Base-by-base conservation (phyloP, 2,113 vertebrate species). In the Pituophis catenifer region DNA sequence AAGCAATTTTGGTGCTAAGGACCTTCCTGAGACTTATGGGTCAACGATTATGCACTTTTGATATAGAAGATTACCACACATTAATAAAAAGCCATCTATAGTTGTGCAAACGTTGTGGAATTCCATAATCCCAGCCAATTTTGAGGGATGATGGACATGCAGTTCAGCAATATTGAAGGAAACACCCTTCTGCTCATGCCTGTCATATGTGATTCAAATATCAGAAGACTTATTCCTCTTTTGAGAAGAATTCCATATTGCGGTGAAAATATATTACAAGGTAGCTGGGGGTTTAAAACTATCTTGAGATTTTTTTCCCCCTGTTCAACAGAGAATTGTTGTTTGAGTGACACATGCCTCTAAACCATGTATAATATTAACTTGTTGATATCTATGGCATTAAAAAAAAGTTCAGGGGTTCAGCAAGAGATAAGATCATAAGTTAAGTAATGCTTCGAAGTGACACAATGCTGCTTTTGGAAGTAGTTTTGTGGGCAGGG, bases 401-500 rank as follows among this genome's bases (percentile, higher is more conserved):
- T 91, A 81, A 8, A 1, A 54, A 81, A 55, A 91, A 29, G 10
- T 55, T 55, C 38, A 11, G 54, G 15, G n/a, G 12, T 85, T 38
- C 15, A 55, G 21, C 70, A 91, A 85, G 19, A 85, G 29, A 26
- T n/a, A n/a, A 8, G 52, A 38, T 53, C 26, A 44, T 91, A n/a
- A 55, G 19, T 55, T 55, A 81, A 91, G 23, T 57, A 54, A 55
- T 70, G 92, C 92, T 95, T 92, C 91, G 93, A 91, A 58, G 86
- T 96, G 95, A 52, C 15, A 29, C 44, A 52, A 29, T n/a, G 44
- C 8, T n/a, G 21, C 6, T 93, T 92, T 88, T 89, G 94, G 62
- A 86, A 59, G 15, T 89, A 62, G 94, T 89, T 96, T 94, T 89
- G 94, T 94, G 93, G 96, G 94, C 92, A 13, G 92, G 94, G 94